Conservation (phyloP, 2,113 vertebrate species). For the Tachuris rubrigastra region DNA sequence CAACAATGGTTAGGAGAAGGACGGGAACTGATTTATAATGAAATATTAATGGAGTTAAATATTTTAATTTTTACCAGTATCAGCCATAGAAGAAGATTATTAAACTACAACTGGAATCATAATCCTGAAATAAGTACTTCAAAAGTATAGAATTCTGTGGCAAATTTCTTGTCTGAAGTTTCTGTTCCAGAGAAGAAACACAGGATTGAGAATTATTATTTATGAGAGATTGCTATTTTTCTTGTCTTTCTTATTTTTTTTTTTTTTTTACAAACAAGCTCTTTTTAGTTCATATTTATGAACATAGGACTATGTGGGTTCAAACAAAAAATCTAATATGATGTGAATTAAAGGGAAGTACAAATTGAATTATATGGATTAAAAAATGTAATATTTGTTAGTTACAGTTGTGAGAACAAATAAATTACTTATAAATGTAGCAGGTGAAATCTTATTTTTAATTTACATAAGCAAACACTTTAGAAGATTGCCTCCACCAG, state of each 20-base stretch:
- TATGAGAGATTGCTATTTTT: neutral
- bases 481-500: conserved; percentile 35
- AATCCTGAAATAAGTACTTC: neutral
- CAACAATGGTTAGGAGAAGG: neutral
- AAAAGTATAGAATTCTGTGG: neutral
- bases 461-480: conserved; percentile 63
- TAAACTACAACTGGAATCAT: neutral
- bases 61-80: neutral
- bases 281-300: neutral
- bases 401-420: conserved; percentile 57
- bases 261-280: neutral
- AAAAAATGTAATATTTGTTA: conserved; percentile 60
- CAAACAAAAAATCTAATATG: conserved; percentile 38
- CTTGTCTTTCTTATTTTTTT: neutral
- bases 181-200: neutral
- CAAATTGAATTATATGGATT: conserved; percentile 64
- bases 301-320: neutral
- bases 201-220: neutral
- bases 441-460: conserved; percentile 61
- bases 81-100: neutral
- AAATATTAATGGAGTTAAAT: neutral
- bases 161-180: neutral
- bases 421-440: conserved; percentile 49
- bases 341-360: conserved; percentile 24
- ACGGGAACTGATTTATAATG: neutral